Base-by-base conservation (phyloP, 2,113 vertebrate species). In the Uria lomvia region DNA sequence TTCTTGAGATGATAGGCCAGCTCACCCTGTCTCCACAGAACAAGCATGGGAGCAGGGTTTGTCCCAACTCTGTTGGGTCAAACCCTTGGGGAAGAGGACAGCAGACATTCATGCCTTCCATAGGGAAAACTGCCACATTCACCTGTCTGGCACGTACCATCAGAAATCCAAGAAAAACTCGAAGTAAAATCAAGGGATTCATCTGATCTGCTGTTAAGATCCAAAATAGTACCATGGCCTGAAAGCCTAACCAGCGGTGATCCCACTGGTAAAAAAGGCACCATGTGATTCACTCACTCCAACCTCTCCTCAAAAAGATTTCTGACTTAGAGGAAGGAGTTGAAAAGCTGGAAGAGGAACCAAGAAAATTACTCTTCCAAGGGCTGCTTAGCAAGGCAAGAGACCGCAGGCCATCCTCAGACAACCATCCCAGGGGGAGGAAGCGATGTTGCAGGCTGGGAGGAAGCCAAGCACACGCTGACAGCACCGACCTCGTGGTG, bases 381-480 rank as follows among this genome's bases (percentile, higher is more conserved):
- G 55, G 66, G 83, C 74, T 13, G 17, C 45, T 50, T 0, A 17
- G 65, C 3, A 5, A 70, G 74, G 36, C 65, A 80, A 19, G n/a
- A 75, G 82, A 40, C 47, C 19, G 2, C 79, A 85, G 50, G 66
- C 71, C 45, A 8, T 56, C 38, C 85, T 53, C 59, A 62, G 53
- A 16, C 49, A 56, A 14, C 13, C 74, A 52, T 30, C 24, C 34
- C 58, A 12, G 5, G 4, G 73, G 24, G 47, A 87, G 91, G 89
- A 96, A 95, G 81, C 6, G 3, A 52, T 9, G 53, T 8, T 24
- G 5, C 71, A 71, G 84, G 73, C 65, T 42, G 45, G 43, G 67
- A 70, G 71, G 80, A 86, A 72, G 75, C 86, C 1, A 1, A 75
- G 45, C 1, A 4, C 5, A 0, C 3, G 0, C 53, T 12, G 43